These are phyloP conservation scores for Leucoma salicis DNA, from an alignment of 2,888 invertebrate genomes.

Conservation along the genomic window DNA sequence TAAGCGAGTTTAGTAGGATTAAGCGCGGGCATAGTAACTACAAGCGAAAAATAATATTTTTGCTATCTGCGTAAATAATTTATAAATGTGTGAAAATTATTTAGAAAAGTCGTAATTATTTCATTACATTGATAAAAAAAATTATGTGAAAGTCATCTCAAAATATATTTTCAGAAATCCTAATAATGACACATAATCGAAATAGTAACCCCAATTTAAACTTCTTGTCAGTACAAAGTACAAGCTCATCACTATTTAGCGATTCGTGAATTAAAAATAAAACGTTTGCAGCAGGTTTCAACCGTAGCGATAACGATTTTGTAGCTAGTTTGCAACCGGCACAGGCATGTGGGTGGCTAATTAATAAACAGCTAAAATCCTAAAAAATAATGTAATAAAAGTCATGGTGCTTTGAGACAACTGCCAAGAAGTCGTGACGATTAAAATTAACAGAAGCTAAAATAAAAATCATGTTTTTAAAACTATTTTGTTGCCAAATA, in stretches of 20 bases:
- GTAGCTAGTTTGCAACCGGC: constrained; percentile 12
- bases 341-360: constrained; percentile 55
- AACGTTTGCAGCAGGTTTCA: constrained; percentile 12
- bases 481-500: constrained; percentile 72
- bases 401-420: constrained; percentile 67
- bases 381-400: constrained; percentile 59
- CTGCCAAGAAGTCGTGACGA: constrained; percentile 76
- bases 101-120: no score
- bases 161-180: no score
- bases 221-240: not conserved
- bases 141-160: no score
- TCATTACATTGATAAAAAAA: no score
- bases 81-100: no score
- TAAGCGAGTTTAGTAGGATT: constrained; percentile 32
- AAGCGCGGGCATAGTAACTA: no score
- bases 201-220: no score
- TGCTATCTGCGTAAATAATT: no score
- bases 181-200: no score
- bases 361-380: constrained; percentile 66
- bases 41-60: no score
- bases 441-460: constrained; percentile 69
- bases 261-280: not conserved
- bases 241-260: not conserved
- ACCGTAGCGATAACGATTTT: constrained; percentile 1
- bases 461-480: constrained; percentile 67